Evolutionary conservation across 2,797 vertebrate species (phyloP), one percentile per base, ranked within the genome.

Genomic region (Tympanoctomys barrerae): DNA sequence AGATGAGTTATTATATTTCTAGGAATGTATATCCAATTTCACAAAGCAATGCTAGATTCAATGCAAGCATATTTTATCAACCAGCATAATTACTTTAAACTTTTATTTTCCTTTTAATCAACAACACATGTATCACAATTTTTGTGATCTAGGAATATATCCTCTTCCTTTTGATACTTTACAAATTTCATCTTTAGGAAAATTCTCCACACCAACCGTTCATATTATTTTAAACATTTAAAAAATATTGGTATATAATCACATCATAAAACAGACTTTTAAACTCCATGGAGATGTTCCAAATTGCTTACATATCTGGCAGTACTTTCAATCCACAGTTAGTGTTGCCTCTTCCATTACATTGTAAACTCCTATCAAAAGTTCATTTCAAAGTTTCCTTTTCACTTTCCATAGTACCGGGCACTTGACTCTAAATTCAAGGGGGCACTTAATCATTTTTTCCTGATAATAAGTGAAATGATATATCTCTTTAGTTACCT

Each of bases 371-470:
- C 8, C 62, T 71, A 28, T 86, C 36, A 52, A 89, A 86, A 90
- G 14, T 22, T 19, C 73, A 52, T 21, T 36, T 81, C 93, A 26
- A 89, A 36, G 10, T 87, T 91, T 71, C n/a, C 33, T 86, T 96
- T 96, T 62, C 54, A 91, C 95, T 85, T 94, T 57, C 59, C 71
- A 46, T 21, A 16, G 42, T 7, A 96, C 42, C 46, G 78, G 88
- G 22, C 49, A 57, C 42, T 82, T 81, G 54, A 90, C 49, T 92
- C 31, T 68, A 90, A 94, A 91, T 81, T 31, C n/a, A 94, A 87
- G 19, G 89, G 59, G 59, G 16, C 12, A 90, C 96, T 97, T 96
- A 96, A 96, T 94, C 77, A 96, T 77, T 73, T 89, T 97, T 52
- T 91, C 57, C 14, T 85, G 28, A 73, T 91, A 87, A 94, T 88